Conservation (phyloP, 1,140 invertebrate genomes). For the Nasonia giraulti region DNA sequence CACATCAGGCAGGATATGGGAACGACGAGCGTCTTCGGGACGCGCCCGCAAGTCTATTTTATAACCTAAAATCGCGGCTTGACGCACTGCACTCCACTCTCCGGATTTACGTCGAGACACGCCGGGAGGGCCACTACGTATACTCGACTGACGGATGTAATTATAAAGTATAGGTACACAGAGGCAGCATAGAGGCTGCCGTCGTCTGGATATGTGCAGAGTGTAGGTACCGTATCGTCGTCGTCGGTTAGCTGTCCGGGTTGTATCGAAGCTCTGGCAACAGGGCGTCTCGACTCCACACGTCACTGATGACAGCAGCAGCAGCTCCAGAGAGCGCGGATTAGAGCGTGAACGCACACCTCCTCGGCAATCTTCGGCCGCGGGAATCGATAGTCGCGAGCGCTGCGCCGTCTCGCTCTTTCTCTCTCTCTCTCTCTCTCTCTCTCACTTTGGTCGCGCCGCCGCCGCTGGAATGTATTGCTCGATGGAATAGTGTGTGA, state of each 20-base stretch:
- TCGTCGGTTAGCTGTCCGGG: background rate
- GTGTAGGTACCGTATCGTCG: background rate
- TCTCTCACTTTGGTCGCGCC: too few species aligned
- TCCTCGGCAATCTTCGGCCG: constrained; percentile 60
- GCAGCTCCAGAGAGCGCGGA: background rate
- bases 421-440: background rate
- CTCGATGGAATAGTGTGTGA: background rate
- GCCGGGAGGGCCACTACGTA: background rate
- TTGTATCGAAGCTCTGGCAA: background rate
- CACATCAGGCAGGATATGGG: too few species aligned
- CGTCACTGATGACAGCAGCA: constrained; percentile 19
- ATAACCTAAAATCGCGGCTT: constrained; percentile 1
- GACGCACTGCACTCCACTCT: background rate
- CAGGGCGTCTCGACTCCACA: background rate
- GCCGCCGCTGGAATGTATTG: background rate
- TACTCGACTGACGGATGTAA: background rate
- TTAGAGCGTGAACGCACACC: constrained; percentile 4
- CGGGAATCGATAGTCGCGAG: constrained; percentile 63
- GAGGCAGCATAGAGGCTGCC: background rate
- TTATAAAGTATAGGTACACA: background rate
- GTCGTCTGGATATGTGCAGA: too few species aligned
- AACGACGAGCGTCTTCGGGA: background rate
- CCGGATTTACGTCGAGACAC: background rate
- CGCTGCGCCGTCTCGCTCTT: constrained; percentile 13
- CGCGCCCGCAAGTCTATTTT: background rate